Evolutionary conservation across 23 tunicate species (phyloP), one percentile per base, ranked within the genome.

Genomic region (Trididemnum miniatum): DNA sequence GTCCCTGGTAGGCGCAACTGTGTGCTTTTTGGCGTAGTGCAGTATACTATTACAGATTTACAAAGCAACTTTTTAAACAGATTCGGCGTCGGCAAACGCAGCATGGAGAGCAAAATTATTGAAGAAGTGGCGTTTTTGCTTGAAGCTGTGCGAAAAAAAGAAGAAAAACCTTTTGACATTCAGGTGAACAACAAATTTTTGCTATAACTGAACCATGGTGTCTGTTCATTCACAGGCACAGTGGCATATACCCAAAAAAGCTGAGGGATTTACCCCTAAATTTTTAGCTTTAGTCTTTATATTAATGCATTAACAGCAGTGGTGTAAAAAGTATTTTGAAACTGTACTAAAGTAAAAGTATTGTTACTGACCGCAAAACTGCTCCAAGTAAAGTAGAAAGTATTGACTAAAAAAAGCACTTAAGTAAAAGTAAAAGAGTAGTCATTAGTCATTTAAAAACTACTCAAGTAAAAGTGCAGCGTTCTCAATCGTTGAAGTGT

Each of bases 21-120:
- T n/a, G n/a, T n/a, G n/a, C n/a, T n/a, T n/a, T n/a, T n/a, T n/a
- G n/a, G n/a, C n/a, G n/a, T n/a, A n/a, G n/a, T n/a, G n/a, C n/a
- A n/a, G n/a, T n/a, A n/a, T n/a, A n/a, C n/a, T n/a, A n/a, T n/a
- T n/a, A n/a, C n/a, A n/a, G n/a, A n/a, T n/a, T n/a, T n/a, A n/a
- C n/a, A n/a, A n/a, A n/a, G n/a, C n/a, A n/a, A n/a, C n/a, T n/a
- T 62, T 62, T 62, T 62, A 12, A 3, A 2, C 22, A 77, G 82
- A 22, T 52, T 77, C 27, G 82, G 82, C 7, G 67, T 77, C 5
- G 82, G 82, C 1, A 77, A 77, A 32, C 65, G 31, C 52, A 77
- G 67, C 29, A 26, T 77, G 82, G 82, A 77, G 54, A 77, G 22
- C 25, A 52, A 77, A 57, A 20, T 52, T 52, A 5, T 57, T 28